phyloP scores from a whole-genome alignment of 2,113 vertebrate genomes.

The Tetrao urogallus region DNA sequence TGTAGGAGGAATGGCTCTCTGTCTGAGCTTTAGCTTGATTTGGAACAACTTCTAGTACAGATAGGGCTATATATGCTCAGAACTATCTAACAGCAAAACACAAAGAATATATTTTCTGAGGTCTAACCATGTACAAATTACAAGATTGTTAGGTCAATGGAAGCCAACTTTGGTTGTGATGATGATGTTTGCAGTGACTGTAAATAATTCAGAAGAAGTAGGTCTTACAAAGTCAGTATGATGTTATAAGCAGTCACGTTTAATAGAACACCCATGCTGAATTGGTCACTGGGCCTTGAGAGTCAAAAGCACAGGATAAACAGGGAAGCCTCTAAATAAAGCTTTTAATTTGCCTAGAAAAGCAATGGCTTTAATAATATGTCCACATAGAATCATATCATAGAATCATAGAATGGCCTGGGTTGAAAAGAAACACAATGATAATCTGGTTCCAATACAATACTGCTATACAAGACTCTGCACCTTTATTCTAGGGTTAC shows the following conservation, averaged over 20 bases:
- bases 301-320: not conserved
- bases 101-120: not conserved
- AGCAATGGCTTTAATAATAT: not conserved
- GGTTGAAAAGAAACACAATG: too few species aligned
- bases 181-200: not conserved
- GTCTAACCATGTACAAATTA: not conserved
- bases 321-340: not conserved
- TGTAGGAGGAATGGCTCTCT: not conserved
- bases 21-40: not conserved
- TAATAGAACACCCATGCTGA: not conserved
- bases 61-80: not conserved
- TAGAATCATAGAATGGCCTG: too few species aligned
- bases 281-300: not conserved
- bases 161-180: not conserved
- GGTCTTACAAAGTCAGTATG: not conserved
- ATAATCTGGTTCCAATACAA: too few species aligned
- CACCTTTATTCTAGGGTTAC: not conserved
- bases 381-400: not conserved
- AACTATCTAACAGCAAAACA: not conserved
- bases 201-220: not conserved
- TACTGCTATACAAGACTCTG: rapidly evolving
- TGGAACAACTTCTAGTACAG: not conserved
- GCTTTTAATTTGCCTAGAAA: not conserved
- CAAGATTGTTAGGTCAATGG: not conserved
- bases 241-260: not conserved